phyloP scores from a whole-genome alignment of 2,888 invertebrate species.

The Nasonovia ribisnigri region DNA sequence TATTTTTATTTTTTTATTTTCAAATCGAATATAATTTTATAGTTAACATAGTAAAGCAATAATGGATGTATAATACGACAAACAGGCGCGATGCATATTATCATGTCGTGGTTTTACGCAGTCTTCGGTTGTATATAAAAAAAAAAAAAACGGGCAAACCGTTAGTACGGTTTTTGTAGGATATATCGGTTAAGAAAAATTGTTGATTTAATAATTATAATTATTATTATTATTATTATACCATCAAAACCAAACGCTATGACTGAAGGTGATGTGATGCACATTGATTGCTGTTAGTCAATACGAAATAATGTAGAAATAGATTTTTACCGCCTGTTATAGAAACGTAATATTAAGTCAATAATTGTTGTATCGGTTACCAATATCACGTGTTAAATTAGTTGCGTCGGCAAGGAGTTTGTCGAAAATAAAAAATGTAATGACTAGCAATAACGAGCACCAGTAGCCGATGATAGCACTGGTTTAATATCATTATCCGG shows the following conservation, averaged over 20 bases:
- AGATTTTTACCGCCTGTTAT: not conserved
- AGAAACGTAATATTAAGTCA: not conserved
- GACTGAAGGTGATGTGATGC: not conserved
- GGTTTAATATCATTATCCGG: not conserved
- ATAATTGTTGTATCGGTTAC: not conserved
- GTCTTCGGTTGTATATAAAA: not conserved
- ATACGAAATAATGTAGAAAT: not conserved
- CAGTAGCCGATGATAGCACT: not conserved
- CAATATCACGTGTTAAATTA: not conserved
- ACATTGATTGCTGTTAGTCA: not conserved
- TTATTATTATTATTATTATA: not conserved
- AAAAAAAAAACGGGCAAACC: not conserved
- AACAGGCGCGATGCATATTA: not conserved
- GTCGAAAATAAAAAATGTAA: not conserved
- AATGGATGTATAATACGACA: not conserved
- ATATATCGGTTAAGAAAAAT: not conserved
- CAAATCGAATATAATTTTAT: not conserved
- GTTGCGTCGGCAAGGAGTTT: not conserved
- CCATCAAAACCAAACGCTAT: not conserved
- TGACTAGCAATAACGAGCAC: slow-evolving; percentile 7
- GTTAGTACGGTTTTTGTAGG: not conserved
- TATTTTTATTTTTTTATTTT: not conserved
- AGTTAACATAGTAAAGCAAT: not conserved
- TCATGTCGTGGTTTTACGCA: not conserved
- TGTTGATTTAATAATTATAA: not conserved